These are phyloP conservation scores for Odontophorus gujanensis DNA, from an alignment of 2,113 vertebrate species.

Conservation along the genomic window DNA sequence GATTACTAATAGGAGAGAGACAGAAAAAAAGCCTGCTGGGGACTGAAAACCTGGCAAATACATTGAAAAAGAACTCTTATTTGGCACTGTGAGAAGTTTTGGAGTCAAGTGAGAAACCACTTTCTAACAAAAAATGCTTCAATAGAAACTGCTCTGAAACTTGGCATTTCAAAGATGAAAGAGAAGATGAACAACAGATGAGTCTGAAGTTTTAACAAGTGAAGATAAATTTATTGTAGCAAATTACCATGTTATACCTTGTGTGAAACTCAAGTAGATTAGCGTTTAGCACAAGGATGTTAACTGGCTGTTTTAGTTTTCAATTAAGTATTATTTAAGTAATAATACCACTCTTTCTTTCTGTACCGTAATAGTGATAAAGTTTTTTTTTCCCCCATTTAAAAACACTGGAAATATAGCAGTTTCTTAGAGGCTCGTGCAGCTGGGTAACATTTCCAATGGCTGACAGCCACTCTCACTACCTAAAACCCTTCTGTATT, in stretches of 20 bases:
- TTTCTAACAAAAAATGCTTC: neutral
- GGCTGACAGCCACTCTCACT: neutral
- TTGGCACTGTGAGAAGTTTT: neutral
- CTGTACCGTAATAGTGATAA: neutral
- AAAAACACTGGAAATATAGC: neutral
- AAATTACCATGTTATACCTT: neutral
- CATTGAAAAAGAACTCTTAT: neutral
- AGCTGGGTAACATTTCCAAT: slow-evolving; percentile 22
- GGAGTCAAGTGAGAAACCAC: neutral
- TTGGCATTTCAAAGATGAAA: neutral
- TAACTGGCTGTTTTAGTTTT: neutral
- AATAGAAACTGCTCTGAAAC: neutral
- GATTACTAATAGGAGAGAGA: neutral
- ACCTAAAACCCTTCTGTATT: neutral
- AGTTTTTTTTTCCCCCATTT: neutral
- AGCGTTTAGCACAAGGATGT: neutral
- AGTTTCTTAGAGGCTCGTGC: neutral
- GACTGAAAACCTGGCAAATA: neutral
- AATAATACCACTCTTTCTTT: neutral
- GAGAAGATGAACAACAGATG: neutral
- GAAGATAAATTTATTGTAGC: neutral
- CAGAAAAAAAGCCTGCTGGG: neutral
- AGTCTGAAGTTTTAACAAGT: neutral
- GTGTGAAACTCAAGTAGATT: neutral
- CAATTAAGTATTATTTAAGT: neutral